Evolutionary conservation across 2,797 vertebrate species (phyloP).

Genomic region (Tinamus major): DNA sequence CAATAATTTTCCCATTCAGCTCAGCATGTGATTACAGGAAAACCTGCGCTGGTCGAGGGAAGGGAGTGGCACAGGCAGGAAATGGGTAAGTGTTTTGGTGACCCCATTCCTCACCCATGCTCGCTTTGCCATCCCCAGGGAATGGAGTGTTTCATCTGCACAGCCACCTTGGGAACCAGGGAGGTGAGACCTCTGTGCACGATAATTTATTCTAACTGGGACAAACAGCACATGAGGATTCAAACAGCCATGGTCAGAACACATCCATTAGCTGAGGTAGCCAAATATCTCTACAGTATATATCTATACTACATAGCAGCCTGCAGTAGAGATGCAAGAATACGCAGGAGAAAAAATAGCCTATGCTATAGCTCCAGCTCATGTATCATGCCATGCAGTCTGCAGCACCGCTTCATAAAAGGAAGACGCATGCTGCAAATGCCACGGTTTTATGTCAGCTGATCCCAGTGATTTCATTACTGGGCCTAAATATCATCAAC

Average conservation of each 20-base stretch:
- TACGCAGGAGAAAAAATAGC: background rate
- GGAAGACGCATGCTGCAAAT: background rate
- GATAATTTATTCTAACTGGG: background rate
- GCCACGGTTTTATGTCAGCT: background rate
- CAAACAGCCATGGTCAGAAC: background rate
- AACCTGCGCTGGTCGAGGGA: background rate
- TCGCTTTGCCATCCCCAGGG: background rate
- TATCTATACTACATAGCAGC: background rate
- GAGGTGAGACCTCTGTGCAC: background rate
- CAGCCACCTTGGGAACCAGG: background rate
- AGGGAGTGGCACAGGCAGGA: background rate
- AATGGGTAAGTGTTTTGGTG: background rate
- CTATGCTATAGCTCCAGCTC: background rate
- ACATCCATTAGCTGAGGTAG: rapidly evolving
- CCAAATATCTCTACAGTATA: background rate
- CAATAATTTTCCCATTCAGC: background rate
- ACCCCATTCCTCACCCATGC: background rate
- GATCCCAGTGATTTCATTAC: background rate
- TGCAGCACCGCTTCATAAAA: background rate
- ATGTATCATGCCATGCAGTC: rapidly evolving
- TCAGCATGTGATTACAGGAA: background rate
- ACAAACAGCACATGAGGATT: background rate
- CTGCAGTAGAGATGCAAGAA: background rate
- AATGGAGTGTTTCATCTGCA: background rate
- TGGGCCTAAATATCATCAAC: background rate